phyloP scores from a whole-genome alignment of 2,797 vertebrate genomes.

The Florisuga fusca region DNA sequence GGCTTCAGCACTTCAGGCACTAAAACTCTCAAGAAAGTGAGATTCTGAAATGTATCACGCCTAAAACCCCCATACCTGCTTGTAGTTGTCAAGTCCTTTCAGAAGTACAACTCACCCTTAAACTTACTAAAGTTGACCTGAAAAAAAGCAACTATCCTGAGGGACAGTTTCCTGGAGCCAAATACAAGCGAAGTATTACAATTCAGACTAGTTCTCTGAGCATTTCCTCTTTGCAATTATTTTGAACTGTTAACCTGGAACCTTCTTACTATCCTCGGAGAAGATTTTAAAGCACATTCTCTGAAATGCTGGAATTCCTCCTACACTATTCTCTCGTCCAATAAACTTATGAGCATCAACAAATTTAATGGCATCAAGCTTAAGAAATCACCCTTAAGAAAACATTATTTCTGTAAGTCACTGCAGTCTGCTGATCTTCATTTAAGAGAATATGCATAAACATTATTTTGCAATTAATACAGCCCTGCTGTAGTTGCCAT shows the following conservation, averaged over 20 bases:
- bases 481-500: accelerated
- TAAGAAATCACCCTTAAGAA: neutral
- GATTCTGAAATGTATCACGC: neutral
- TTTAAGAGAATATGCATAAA: neutral
- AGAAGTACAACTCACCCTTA: neutral
- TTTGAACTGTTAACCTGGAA: neutral
- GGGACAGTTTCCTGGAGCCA: neutral
- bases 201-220: neutral
- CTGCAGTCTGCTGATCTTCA: neutral
- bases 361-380: neutral
- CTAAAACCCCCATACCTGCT: neutral
- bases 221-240: neutral
- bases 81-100: neutral
- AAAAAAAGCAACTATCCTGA: neutral
- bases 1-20: neutral
- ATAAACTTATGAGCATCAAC: neutral
- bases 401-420: neutral
- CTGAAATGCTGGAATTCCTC: no score
- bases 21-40: neutral
- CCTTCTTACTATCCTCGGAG: neutral
- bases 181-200: neutral
- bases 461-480: neutral
- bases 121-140: neutral
- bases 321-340: neutral
- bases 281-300: neutral